Base-by-base conservation (phyloP, 2,888 invertebrate species). In the Microctonus hyperodae region DNA sequence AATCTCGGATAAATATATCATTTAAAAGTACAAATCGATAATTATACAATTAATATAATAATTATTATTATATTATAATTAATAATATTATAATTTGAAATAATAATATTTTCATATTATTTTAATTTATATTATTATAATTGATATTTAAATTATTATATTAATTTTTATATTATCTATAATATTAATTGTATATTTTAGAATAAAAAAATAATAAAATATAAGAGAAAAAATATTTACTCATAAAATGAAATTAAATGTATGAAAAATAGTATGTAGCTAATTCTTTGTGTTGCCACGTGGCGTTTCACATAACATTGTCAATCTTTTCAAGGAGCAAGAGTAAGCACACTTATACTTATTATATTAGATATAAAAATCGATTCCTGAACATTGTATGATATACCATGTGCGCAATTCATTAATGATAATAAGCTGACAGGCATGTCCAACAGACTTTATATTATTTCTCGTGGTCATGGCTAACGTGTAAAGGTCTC, bases 401-500 rank as follows among this genome's bases (percentile, higher is more conserved):
- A 20, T n/a, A 31, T n/a, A 55, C n/a, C n/a, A 2, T 3, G 6
- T 31, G 33, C 31, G n/a, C 53, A 25, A 13, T 53, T 20, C 56
- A 55, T 64, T 64, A 64, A 44, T 64, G 44, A 44, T 37, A n/a
- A 55, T 64, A 31, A 20, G 23, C 40, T 48, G 31, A 37, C 62
- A 62, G 62, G 53, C 53, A 37, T 57, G 35, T 44, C 23, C 37
- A 37, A 13, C 16, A 22, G 53, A 16, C 53, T 40, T 11, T 9
- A 22, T 16, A 31, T 6, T 44, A 20, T n/a, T n/a, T n/a, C n/a
- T 44, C 20, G 44, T 40, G 63, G 63, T 48, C 63, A 64, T 56
- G 63, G 63, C 51, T 64, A 13, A n/a, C n/a, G 22, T 37, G n/a
- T 13, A 44, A 64, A 64, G 63, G 63, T 16, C 56, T 40, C 31